Conservation (phyloP, 1,140 invertebrate genomes). For the Temnothorax longispinosus region DNA sequence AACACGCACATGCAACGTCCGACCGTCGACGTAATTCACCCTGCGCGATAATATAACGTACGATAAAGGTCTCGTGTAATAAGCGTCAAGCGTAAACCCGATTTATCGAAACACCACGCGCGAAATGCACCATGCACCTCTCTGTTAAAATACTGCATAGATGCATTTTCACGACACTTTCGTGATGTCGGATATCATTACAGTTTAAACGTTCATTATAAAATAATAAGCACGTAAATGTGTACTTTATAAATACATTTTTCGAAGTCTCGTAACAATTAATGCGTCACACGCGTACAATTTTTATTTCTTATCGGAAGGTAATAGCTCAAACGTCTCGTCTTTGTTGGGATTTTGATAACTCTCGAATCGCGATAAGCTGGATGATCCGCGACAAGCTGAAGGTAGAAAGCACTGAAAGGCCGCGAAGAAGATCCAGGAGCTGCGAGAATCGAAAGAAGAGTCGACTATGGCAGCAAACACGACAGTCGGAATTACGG, state of each 20-base stretch:
- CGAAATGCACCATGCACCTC: conserved; percentile 33
- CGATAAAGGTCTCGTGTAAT: conserved; percentile 55
- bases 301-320: conserved; percentile 1
- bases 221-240: not conserved
- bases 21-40: conserved; percentile 47
- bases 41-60: conserved; percentile 50
- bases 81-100: conserved; percentile 55
- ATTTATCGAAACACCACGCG: conserved; percentile 51
- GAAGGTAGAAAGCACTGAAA: conserved; percentile 16
- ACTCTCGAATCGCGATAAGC: conserved; percentile 57
- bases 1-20: not conserved
- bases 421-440: conserved; percentile 15
- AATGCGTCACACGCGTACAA: not conserved
- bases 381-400: conserved; percentile 62
- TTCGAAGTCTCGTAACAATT: not conserved
- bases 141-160: conserved; percentile 1
- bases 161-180: conserved; percentile 36
- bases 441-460: conserved; percentile 24
- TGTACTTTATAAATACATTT: not conserved
- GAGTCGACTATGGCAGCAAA: conserved; percentile 30
- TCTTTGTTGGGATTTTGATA: conserved; percentile 52
- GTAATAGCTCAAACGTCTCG: conserved; percentile 37
- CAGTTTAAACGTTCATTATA: not conserved
- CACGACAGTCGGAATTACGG: conserved; percentile 33
- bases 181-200: not conserved